Evolutionary conservation across 1,140 invertebrate species (phyloP).

Genomic region (Oryzaephilus surinamensis): DNA sequence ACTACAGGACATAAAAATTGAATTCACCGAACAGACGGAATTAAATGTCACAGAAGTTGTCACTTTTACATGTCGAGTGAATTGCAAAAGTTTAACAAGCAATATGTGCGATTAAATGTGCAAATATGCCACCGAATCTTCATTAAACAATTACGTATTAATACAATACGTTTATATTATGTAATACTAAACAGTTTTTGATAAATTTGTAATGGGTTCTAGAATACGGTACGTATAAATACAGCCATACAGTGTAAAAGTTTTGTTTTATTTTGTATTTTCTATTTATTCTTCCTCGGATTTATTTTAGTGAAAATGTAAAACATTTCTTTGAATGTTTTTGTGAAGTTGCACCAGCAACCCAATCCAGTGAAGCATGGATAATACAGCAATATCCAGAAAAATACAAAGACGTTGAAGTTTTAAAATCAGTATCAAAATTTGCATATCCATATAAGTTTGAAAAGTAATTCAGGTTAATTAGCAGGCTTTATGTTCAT

Average conservation of each 20-base stretch:
- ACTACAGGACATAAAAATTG: too few relatives aligned
- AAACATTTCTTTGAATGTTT: constrained; percentile 74
- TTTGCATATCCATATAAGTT: constrained; percentile 78
- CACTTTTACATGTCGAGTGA: too few relatives aligned
- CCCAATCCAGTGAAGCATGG: constrained; percentile 50
- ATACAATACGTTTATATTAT: too few relatives aligned
- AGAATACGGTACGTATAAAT: constrained; percentile 9
- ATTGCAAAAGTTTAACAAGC: too few relatives aligned
- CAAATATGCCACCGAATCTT: constrained; percentile 1
- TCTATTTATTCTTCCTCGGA: background rate
- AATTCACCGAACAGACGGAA: too few relatives aligned
- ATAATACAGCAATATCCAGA: constrained; percentile 69
- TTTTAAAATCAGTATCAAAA: constrained; percentile 68
- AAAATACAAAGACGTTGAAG: constrained; percentile 60
- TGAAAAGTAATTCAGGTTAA: constrained; percentile 55
- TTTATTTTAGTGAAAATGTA: constrained; percentile 56
- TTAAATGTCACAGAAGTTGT: too few relatives aligned
- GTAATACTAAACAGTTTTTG: background rate
- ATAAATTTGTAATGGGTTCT: too few relatives aligned
- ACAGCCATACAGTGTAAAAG: background rate
- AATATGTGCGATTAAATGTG: too few relatives aligned
- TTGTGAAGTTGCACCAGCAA: constrained; percentile 63
- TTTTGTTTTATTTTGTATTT: background rate
- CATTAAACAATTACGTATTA: too few relatives aligned
- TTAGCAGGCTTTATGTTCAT: constrained; percentile 9